Conservation (phyloP, 2,113 vertebrate genomes). For the Dunckerocampus dactyliophorus region DNA sequence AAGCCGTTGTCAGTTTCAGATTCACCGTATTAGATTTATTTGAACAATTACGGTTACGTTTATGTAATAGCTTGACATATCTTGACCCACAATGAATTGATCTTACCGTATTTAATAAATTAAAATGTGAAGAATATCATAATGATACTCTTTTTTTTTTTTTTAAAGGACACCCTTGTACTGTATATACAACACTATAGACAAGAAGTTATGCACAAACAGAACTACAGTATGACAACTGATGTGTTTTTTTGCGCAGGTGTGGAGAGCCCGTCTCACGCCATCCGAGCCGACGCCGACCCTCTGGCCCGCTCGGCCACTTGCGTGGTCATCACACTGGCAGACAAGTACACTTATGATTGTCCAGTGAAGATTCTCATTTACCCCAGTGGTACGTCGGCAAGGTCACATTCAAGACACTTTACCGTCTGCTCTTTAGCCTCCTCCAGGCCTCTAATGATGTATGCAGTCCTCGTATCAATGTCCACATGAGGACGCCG, state of each 20-base stretch:
- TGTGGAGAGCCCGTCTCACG: slow-evolving; percentile 92
- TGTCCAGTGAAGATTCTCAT: slow-evolving; percentile 89
- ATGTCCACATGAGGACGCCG: background rate
- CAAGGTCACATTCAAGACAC: slow-evolving; percentile 2
- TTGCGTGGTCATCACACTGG: slow-evolving; percentile 86
- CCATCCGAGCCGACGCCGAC: slow-evolving; percentile 88
- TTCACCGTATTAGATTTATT: no score
- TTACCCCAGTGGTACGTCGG: slow-evolving; percentile 85
- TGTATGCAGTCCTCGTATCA: background rate
- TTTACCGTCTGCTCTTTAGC: background rate
- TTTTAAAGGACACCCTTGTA: background rate
- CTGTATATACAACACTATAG: no score
- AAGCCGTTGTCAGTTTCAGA: no score
- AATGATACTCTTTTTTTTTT: background rate
- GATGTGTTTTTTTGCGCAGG: slow-evolving; percentile 66
- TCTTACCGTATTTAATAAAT: no score
- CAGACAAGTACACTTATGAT: slow-evolving; percentile 92
- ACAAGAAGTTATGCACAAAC: no score
- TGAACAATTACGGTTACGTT: no score
- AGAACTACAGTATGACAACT: no score
- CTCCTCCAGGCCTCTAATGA: slow-evolving; percentile 1
- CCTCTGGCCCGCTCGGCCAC: slow-evolving; percentile 83
- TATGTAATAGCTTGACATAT: no score
- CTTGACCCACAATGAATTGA: no score
- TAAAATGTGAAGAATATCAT: no score